These are phyloP conservation scores for Strix occidentalis DNA, from an alignment of 2,797 vertebrate genomes.

Conservation along the genomic window DNA sequence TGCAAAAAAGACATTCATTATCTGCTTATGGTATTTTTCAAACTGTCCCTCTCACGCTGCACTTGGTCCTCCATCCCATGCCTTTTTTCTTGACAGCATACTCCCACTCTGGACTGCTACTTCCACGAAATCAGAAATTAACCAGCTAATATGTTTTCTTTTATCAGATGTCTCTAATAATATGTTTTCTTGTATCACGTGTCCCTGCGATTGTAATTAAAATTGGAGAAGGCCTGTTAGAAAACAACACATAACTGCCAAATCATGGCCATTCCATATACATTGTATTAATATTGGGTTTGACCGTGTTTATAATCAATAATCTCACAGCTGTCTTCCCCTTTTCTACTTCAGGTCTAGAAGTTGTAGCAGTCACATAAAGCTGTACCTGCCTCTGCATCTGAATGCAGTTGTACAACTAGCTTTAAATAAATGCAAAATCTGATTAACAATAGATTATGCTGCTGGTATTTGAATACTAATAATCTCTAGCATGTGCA, in stretches of 20 bases:
- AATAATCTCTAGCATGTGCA: background rate
- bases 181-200: background rate
- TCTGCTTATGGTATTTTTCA: background rate
- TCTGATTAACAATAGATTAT: background rate
- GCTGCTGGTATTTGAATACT: background rate
- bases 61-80: background rate
- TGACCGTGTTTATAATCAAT: background rate
- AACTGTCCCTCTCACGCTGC: background rate
- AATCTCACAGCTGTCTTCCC: background rate
- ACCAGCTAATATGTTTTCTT: background rate
- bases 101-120: background rate
- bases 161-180: background rate
- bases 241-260: background rate
- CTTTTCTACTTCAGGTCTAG: background rate
- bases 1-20: background rate
- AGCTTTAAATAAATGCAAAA: background rate
- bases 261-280: background rate
- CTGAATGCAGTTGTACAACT: background rate
- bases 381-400: background rate
- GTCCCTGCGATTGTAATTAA: background rate
- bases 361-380: background rate
- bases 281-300: background rate
- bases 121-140: conserved; percentile 19
- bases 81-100: background rate
- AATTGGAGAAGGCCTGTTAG: background rate